Conservation (phyloP, 2,888 invertebrate genomes). For the Phyllotreta cruciferae region DNA sequence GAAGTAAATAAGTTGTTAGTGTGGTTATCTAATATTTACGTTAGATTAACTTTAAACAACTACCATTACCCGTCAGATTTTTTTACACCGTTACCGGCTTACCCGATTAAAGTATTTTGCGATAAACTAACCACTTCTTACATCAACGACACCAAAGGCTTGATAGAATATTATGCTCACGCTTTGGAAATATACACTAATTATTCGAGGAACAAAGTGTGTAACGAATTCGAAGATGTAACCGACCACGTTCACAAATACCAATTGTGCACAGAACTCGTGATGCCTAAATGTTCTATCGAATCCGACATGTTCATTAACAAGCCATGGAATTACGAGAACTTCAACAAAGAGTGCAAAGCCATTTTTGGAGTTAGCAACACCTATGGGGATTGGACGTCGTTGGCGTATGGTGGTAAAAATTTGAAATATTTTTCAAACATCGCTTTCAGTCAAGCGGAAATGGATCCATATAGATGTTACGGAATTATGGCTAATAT, state of each 20-base stretch:
- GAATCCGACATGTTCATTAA: constrained; percentile 85
- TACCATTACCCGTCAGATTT: constrained; percentile 92
- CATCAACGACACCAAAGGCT: constrained; percentile 54
- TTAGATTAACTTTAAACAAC: constrained; percentile 90
- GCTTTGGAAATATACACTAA: constrained; percentile 82
- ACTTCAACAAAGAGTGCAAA: constrained; percentile 72
- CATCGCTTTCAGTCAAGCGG: constrained; percentile 83
- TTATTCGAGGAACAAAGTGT: constrained; percentile 74
- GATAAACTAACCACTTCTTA: constrained; percentile 55
- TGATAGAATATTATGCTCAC: constrained; percentile 70
- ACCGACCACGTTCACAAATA: constrained; percentile 77
- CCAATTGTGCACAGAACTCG: constrained; percentile 95
- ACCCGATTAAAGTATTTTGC: constrained; percentile 78
- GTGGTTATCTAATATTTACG: constrained; percentile 77
- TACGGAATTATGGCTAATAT: constrained; percentile 79
- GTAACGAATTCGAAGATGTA: constrained; percentile 68
- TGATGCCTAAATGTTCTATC: constrained; percentile 88
- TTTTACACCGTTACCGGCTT: constrained; percentile 80
- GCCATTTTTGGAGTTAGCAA: constrained; percentile 70
- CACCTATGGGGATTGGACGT: constrained; percentile 65
- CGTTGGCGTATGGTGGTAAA: constrained; percentile 74
- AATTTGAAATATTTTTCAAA: constrained; percentile 72
- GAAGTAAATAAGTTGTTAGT: constrained; percentile 68
- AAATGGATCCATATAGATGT: constrained; percentile 87
- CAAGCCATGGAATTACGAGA: constrained; percentile 73